Evolutionary conservation across 2,113 vertebrate species (phyloP).

Genomic region (Calyptommatus sinebrachiatus): DNA sequence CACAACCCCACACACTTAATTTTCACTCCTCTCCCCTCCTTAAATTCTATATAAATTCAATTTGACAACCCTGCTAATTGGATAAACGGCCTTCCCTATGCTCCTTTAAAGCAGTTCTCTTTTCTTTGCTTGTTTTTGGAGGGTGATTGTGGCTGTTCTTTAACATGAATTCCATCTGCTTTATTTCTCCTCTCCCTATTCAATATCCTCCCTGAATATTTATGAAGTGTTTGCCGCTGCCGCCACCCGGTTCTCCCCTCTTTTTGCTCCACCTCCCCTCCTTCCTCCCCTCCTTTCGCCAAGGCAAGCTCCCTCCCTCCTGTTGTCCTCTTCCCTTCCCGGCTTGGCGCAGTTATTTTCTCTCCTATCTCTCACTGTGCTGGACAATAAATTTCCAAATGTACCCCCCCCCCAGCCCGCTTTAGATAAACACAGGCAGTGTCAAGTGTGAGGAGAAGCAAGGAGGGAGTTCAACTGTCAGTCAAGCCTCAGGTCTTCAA

Average conservation of each 20-base stretch:
- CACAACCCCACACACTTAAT: constrained; percentile 65
- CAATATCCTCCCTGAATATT: constrained; percentile 85
- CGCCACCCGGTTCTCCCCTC: constrained; percentile 13
- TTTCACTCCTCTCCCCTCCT: constrained; percentile 57
- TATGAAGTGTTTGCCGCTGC: constrained; percentile 70
- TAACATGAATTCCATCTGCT: constrained; percentile 86
- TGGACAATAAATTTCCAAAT: constrained; percentile 81
- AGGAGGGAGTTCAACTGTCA: constrained; percentile 85
- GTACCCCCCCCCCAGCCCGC: constrained; percentile 69
- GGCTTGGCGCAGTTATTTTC: constrained; percentile 42
- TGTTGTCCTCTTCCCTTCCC: constrained; percentile 25
- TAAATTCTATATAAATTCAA: constrained; percentile 90
- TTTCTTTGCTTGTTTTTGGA: constrained; percentile 82
- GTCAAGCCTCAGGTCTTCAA: constrained; percentile 80
- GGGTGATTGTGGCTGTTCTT: constrained; percentile 75
- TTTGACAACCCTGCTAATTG: constrained; percentile 99
- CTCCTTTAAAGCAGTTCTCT: constrained; percentile 81
- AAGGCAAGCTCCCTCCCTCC: constrained; percentile 45
- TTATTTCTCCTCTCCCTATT: constrained; percentile 77
- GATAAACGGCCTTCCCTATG: constrained; percentile 83
- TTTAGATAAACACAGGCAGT: constrained; percentile 99
- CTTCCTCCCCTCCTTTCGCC: constrained; percentile 23
- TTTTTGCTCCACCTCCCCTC: constrained; percentile 43
- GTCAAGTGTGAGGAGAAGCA: constrained; percentile 92
- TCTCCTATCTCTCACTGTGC: constrained; percentile 66